Evolutionary conservation across 92 coral and sea anemone genomes (phyloP).

Genomic region (Epizoanthus rinbou): DNA sequence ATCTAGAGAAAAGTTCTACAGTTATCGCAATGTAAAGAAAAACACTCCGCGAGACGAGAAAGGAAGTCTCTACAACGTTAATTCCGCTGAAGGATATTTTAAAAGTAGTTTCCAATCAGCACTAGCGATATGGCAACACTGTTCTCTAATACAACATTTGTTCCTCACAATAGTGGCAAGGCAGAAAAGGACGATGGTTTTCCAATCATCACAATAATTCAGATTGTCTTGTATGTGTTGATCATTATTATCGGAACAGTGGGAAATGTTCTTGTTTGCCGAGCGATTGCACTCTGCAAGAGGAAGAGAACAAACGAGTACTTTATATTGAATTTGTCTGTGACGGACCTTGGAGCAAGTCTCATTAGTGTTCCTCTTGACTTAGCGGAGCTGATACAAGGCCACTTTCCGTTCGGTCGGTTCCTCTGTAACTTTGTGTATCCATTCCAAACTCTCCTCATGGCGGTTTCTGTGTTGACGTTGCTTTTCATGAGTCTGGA

Average conservation of each 20-base stretch:
- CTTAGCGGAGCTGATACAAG: constrained; percentile 56
- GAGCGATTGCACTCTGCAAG: constrained; percentile 49
- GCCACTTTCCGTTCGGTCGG: constrained; percentile 55
- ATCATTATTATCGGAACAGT: constrained; percentile 51
- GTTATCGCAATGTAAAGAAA: no score
- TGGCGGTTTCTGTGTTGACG: constrained; percentile 73
- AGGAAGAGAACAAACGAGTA: constrained; percentile 56
- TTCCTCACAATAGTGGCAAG: no score
- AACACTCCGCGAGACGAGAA: no score
- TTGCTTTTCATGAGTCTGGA: constrained; percentile 63
- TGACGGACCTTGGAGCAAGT: constrained; percentile 72
- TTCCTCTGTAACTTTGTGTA: constrained; percentile 68
- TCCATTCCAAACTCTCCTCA: constrained; percentile 71
- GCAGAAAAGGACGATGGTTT: background rate
- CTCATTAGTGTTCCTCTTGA: constrained; percentile 68
- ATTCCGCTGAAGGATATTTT: no score
- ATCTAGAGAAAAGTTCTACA: no score
- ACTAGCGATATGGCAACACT: no score
- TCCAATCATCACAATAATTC: constrained; percentile 29
- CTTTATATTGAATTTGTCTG: constrained; percentile 65
- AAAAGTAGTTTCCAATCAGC: no score
- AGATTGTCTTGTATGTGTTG: constrained; percentile 46
- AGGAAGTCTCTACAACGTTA: no score
- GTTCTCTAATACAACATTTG: no score
- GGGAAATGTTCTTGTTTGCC: constrained; percentile 64